These are phyloP conservation scores for Limnephilus auricula DNA, from an alignment of 2,888 invertebrate species.

Conservation along the genomic window DNA sequence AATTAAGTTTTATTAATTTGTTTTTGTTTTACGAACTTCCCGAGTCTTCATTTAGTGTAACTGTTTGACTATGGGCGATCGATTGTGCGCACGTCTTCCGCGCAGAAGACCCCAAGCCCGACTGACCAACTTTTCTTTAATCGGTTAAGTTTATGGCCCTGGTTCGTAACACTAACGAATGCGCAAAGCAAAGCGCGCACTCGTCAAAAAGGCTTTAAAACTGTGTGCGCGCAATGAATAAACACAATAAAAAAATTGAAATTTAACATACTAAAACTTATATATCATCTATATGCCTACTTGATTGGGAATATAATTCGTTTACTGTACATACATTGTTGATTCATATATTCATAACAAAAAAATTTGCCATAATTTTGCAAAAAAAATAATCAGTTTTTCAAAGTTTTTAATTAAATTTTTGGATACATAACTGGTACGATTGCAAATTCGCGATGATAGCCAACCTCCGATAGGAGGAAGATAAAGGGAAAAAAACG, in stretches of 20 bases:
- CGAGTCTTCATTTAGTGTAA: not conserved
- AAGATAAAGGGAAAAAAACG: too few relatives aligned
- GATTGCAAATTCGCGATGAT: too few relatives aligned
- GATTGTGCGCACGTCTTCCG: slow-evolving; percentile 23
- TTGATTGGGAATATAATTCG: not conserved
- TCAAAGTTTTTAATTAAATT: too few relatives aligned
- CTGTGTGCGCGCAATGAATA: not conserved
- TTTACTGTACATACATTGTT: too few relatives aligned
- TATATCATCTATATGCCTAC: not conserved
- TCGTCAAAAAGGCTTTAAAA: not conserved
- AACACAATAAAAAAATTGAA: not conserved
- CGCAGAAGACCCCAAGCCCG: slow-evolving; percentile 63
- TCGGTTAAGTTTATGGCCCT: slow-evolving; percentile 51
- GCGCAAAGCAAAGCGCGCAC: not conserved
- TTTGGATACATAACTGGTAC: too few relatives aligned
- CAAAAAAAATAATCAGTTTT: too few relatives aligned
- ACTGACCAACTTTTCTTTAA: slow-evolving; percentile 62
- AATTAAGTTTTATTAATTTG: not conserved
- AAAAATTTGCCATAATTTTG: not conserved
- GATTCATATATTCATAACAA: not conserved
- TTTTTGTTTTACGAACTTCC: not conserved
- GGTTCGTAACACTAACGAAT: slow-evolving; percentile 19
- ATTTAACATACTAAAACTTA: too few relatives aligned
- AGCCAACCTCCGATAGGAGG: too few relatives aligned
- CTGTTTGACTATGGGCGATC: slow-evolving; percentile 2